A percentile compares a stretch with the other conserved stretches of the same genome.
These are phyloP conservation scores for Acropternis orthonyx DNA, from an alignment of 2,797 vertebrate genomes.

Conservation along the genomic window DNA sequence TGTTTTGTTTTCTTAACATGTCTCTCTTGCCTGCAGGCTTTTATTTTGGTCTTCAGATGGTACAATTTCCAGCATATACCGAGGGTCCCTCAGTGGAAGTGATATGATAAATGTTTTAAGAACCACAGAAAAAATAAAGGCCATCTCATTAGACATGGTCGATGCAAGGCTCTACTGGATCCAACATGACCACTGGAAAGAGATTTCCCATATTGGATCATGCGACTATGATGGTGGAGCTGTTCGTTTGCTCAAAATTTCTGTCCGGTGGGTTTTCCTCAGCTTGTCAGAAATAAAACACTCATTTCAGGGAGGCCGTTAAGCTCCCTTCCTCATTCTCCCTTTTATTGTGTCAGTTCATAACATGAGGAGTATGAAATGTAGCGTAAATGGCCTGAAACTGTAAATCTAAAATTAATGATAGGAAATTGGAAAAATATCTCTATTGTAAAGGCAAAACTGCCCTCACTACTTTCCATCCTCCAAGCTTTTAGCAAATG, in stretches of 20 bases:
- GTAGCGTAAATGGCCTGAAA: background rate
- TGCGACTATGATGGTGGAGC: conserved; percentile 84
- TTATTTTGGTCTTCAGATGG: conserved; percentile 89
- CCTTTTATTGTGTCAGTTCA: background rate
- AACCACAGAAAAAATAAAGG: conserved; percentile 70
- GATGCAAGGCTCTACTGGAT: conserved; percentile 87
- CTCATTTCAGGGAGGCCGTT: background rate
- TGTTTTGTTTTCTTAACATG: background rate
- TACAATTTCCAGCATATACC: conserved; percentile 77
- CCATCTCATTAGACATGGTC: conserved; percentile 78
- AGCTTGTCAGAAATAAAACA: background rate
- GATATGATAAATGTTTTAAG: conserved; percentile 75
- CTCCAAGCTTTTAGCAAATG: background rate
- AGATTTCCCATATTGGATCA: conserved; percentile 77
- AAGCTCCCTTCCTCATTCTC: background rate
- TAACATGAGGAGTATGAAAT: background rate
- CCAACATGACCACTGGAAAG: conserved; percentile 71
- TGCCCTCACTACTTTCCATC: background rate
- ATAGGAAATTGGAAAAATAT: background rate
- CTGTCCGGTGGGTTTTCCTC: conserved; percentile 76
- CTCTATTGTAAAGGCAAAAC: background rate
- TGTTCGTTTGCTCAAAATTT: conserved; percentile 74
- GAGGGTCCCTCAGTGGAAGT: conserved; percentile 70
- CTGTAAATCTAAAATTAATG: background rate
- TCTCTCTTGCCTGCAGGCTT: conserved; percentile 75